Percentiles rank a stretch among this genome's conserved stretches.
phyloP scores from a whole-genome alignment of 2,888 invertebrate genomes.

The Noctua pronuba region DNA sequence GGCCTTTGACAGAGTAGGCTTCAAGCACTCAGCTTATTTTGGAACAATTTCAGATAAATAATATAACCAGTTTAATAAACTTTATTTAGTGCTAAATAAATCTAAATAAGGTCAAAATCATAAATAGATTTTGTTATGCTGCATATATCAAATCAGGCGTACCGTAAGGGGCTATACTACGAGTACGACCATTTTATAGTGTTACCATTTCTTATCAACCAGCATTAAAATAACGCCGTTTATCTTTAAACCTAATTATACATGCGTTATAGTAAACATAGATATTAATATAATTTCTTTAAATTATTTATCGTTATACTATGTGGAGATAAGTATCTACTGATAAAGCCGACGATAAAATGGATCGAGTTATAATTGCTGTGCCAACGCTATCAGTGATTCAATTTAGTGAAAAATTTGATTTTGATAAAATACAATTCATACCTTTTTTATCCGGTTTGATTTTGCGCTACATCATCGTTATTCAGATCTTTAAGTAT shows the following conservation, averaged over 20 bases:
- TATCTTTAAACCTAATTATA: conserved; percentile 53
- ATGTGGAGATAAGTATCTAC: conserved; percentile 35
- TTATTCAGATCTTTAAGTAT: neutral
- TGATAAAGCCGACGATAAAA: conserved; percentile 31
- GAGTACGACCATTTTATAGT: conserved; percentile 49
- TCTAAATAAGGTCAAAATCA: conserved; percentile 4
- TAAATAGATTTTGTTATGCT: conserved; percentile 9
- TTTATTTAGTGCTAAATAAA: conserved; percentile 10
- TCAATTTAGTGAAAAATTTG: conserved; percentile 33
- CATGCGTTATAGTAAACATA: conserved; percentile 49
- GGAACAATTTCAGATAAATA: neutral
- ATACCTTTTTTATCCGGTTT: conserved; percentile 20
- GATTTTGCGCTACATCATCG: neutral
- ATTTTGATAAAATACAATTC: conserved; percentile 32
- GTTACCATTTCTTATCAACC: conserved; percentile 33
- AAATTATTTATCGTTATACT: conserved; percentile 42
- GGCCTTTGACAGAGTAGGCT: conserved; percentile 3
- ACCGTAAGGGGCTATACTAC: conserved; percentile 34
- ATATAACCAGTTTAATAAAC: neutral
- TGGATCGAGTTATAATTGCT: conserved; percentile 16
- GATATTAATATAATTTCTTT: conserved; percentile 47
- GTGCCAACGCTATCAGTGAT: conserved; percentile 30
- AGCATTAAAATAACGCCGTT: conserved; percentile 39
- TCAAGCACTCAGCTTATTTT: neutral
- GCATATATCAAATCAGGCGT: conserved; percentile 9